phyloP scores from a whole-genome alignment of 2,888 invertebrate species.

The Drosophila melanosoma region DNA sequence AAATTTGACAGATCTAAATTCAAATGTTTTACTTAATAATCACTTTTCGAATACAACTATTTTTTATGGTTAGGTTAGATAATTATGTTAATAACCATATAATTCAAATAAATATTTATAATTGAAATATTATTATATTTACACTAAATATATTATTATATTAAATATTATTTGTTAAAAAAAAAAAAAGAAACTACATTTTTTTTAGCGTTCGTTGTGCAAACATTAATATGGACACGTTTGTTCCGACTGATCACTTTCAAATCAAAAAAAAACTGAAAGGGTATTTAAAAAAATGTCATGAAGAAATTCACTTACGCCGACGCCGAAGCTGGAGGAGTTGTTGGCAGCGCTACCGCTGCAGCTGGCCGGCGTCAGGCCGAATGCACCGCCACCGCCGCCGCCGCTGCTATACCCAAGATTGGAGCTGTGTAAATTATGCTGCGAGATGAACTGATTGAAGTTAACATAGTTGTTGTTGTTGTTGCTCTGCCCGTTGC shows the following conservation, averaged over 20 bases:
- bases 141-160: no score
- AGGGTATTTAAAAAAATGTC: neutral
- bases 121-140: no score
- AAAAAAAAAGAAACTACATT: neutral
- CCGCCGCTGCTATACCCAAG: slow-evolving; percentile 37
- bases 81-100: neutral
- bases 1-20: neutral
- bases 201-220: neutral
- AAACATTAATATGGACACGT: neutral
- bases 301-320: slow-evolving; percentile 13
- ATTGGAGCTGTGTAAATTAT: slow-evolving; percentile 69
- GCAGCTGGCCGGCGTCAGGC: slow-evolving; percentile 31
- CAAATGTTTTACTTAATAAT: neutral
- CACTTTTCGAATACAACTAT: neutral
- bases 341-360: slow-evolving; percentile 10
- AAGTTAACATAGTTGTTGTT: slow-evolving; percentile 84
- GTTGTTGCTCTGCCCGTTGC: slow-evolving; percentile 35
- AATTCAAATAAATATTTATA: no score
- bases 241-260: neutral
- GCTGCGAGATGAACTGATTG: slow-evolving; percentile 84
- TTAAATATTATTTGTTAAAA: neutral
- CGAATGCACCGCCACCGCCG: slow-evolving; percentile 48
- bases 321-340: slow-evolving; percentile 19
- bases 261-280: neutral
- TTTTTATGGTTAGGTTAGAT: neutral